phyloP scores from a whole-genome alignment of 2,113 vertebrate genomes.

The Pseudorasbora parva region DNA sequence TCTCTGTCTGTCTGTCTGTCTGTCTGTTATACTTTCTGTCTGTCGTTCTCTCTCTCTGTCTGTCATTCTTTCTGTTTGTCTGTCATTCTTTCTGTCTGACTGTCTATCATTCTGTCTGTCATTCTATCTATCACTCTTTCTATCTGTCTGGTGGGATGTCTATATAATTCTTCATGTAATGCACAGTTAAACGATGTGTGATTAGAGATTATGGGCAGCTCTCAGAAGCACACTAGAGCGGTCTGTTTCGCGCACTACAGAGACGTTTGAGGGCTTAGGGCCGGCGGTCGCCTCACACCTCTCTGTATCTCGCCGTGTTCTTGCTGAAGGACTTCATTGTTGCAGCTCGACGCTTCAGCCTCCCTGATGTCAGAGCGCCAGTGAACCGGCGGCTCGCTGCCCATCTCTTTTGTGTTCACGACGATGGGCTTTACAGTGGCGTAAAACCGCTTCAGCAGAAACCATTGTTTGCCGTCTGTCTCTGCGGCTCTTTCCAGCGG shows the following conservation, averaged over 20 bases:
- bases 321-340: slow-evolving; percentile 17
- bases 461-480: slow-evolving; percentile 49
- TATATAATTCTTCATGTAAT: not conserved
- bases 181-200: not conserved
- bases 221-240: not conserved
- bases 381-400: slow-evolving; percentile 18
- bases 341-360: not conserved
- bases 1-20: not conserved
- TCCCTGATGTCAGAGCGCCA: not conserved
- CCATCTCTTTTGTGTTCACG: not conserved
- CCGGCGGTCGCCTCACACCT: not conserved
- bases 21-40: not conserved
- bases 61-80: not conserved
- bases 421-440: slow-evolving; percentile 12
- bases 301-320: not conserved
- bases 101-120: rapidly evolving
- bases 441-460: slow-evolving; percentile 51
- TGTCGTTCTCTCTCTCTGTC: not conserved
- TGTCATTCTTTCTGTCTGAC: no score
- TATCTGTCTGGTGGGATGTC: not conserved
- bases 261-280: not conserved
- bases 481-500: slow-evolving; percentile 29
- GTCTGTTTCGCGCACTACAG: not conserved
- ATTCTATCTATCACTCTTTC: rapidly evolving
- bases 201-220: not conserved